A percentile compares a stretch with the other conserved stretches of the same genome.
Evolutionary conservation across 2,797 vertebrate genomes (phyloP).

Genomic region (Sebastes minor): DNA sequence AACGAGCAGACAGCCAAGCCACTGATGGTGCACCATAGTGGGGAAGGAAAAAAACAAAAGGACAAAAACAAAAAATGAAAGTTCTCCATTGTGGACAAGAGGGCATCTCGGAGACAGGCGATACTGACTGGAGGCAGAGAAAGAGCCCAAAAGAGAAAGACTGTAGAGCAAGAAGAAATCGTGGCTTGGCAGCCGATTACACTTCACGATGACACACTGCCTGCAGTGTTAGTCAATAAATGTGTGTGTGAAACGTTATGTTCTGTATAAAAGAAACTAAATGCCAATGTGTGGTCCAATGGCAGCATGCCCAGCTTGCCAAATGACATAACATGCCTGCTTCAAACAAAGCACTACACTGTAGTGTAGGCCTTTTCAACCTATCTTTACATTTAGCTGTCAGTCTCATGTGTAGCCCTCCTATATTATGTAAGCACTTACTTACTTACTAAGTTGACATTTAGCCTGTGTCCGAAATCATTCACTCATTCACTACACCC

Average conservation of each 20-base stretch:
- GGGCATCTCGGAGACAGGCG: constrained; percentile 8
- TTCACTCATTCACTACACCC: too few relatives aligned
- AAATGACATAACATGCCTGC: constrained; percentile 61
- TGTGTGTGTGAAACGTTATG: constrained; percentile 63
- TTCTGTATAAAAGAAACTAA: constrained; percentile 65
- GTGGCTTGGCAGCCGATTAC: constrained; percentile 48
- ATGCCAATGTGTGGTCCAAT: constrained; percentile 65
- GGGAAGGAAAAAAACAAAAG: neutral
- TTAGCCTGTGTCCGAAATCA: neutral
- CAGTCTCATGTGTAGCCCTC: neutral
- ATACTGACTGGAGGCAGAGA: constrained; percentile 30
- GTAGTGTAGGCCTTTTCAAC: constrained; percentile 14
- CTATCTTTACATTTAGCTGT: neutral
- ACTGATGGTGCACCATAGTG: neutral
- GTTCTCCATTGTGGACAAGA: constrained; percentile 14
- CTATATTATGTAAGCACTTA: neutral
- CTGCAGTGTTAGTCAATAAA: constrained; percentile 68
- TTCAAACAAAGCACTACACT: constrained; percentile 48
- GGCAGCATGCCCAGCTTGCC: constrained; percentile 56
- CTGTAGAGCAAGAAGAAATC: constrained; percentile 25
- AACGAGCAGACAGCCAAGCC: constrained; percentile 22
- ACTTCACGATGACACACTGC: constrained; percentile 60
- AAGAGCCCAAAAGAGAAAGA: constrained; percentile 34
- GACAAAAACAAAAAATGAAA: neutral
- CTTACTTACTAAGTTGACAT: neutral